Evolutionary conservation across 2,797 vertebrate genomes (phyloP).

Genomic region (Ceryle rudis): DNA sequence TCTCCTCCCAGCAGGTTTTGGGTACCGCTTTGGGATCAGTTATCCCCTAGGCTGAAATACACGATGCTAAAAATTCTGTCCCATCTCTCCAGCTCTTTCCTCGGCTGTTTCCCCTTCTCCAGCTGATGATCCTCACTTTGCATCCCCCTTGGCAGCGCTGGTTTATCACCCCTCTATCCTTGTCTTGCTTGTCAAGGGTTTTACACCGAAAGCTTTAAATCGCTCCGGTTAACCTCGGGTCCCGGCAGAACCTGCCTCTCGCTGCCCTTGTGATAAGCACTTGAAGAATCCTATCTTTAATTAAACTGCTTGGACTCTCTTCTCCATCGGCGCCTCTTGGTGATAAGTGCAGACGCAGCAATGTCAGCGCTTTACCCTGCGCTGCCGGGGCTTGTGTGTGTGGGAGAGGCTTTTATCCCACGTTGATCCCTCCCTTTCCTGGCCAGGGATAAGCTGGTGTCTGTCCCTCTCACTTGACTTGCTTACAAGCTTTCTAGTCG

Average conservation of each 20-base stretch:
- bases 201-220: background rate
- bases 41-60: background rate
- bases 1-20: background rate
- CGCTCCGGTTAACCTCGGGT: background rate
- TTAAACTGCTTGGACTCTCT: background rate
- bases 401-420: background rate
- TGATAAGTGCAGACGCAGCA: background rate
- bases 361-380: fast-evolving
- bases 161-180: background rate
- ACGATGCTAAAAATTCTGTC: fast-evolving
- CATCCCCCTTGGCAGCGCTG: background rate
- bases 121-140: background rate
- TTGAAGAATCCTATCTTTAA: background rate
- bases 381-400: fast-evolving
- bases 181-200: background rate
- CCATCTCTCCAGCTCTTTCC: background rate
- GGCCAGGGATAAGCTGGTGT: too few relatives aligned
- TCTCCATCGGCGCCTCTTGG: background rate
- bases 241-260: background rate
- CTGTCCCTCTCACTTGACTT: too few relatives aligned
- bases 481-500: background rate
- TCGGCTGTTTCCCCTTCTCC: background rate
- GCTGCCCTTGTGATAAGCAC: background rate
- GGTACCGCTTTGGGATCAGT: background rate
- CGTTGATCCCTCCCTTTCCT: fast-evolving